Evolutionary conservation across 2,888 invertebrate genomes (phyloP).

Genomic region (Chymomyza caudatula): DNA sequence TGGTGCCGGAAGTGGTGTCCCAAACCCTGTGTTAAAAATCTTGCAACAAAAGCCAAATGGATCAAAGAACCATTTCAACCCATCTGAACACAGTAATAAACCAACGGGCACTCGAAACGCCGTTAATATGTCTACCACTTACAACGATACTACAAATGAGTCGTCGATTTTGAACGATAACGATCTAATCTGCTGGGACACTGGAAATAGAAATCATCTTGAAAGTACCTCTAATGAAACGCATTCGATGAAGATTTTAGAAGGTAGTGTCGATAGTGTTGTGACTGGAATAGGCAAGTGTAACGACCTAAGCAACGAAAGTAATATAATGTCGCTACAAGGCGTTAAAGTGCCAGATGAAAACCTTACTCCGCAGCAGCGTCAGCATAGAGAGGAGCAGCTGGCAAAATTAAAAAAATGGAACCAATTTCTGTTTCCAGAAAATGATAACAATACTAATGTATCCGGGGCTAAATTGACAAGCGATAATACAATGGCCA

Average conservation of each 20-base stretch:
- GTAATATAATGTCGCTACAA: conserved; percentile 82
- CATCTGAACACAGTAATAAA: conserved; percentile 40
- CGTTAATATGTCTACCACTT: background rate
- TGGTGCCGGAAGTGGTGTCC: conserved; percentile 1
- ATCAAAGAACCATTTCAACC: conserved; percentile 4
- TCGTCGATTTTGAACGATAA: conserved; percentile 74
- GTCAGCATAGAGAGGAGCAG: conserved; percentile 95
- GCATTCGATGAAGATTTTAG: conserved; percentile 52
- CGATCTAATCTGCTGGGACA: conserved; percentile 80
- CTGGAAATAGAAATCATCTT: conserved; percentile 77
- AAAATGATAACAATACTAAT: conserved; percentile 79
- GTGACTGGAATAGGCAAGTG: conserved; percentile 42
- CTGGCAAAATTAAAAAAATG: conserved; percentile 93
- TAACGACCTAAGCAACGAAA: conserved; percentile 46
- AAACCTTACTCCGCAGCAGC: conserved; percentile 96
- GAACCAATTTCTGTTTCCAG: conserved; percentile 94
- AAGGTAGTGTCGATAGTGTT: conserved; percentile 45
- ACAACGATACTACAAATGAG: conserved; percentile 33
- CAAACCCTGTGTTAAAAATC: conserved; percentile 81
- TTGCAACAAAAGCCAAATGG: conserved; percentile 65
- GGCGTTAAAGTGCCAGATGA: conserved; percentile 96
- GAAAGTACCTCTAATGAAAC: conserved; percentile 48
- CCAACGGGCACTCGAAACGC: conserved; percentile 8
- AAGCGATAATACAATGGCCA: conserved; percentile 19
- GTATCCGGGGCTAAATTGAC: conserved; percentile 31